Conservation (phyloP, 2,888 invertebrate genomes). For the Tillus elongatus region DNA sequence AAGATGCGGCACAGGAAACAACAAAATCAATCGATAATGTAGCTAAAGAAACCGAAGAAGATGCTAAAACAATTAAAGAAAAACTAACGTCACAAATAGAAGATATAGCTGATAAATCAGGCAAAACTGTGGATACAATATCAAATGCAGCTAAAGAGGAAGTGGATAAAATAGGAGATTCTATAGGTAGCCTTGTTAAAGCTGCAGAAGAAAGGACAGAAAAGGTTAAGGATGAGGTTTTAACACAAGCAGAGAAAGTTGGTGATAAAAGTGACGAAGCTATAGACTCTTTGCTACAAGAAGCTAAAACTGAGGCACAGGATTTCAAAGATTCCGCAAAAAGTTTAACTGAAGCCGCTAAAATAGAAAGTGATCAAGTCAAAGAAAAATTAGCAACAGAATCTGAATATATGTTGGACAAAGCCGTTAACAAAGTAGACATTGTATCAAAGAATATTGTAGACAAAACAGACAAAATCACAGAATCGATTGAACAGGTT, state of each 20-base stretch:
- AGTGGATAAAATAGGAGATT: slow-evolving; percentile 1
- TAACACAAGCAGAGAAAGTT: not conserved
- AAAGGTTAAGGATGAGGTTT: not conserved
- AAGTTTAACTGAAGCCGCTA: too few species aligned
- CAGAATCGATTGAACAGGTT: too few species aligned
- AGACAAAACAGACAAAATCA: slow-evolving; percentile 10
- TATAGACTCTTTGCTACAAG: slow-evolving; percentile 7
- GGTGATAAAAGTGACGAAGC: slow-evolving; percentile 10
- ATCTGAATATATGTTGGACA: not conserved
- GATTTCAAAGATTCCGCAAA: too few species aligned
- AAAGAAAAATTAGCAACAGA: slow-evolving; percentile 41
- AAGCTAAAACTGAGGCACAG: too few species aligned
- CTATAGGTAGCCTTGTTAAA: not conserved
- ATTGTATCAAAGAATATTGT: slow-evolving; percentile 21
- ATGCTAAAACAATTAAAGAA: not conserved
- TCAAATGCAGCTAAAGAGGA: not conserved
- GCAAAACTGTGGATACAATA: not conserved
- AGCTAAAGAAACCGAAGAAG: not conserved
- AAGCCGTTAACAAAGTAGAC: slow-evolving; percentile 24
- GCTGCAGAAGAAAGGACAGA: slow-evolving; percentile 7
- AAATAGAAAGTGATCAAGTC: too few species aligned
- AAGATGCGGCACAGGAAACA: not conserved
- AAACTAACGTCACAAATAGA: not conserved
- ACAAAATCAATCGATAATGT: not conserved
- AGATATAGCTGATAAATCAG: not conserved